phyloP scores from a whole-genome alignment of 64 coral and sea anemone genomes.

The Stichodactyla mertensii region DNA sequence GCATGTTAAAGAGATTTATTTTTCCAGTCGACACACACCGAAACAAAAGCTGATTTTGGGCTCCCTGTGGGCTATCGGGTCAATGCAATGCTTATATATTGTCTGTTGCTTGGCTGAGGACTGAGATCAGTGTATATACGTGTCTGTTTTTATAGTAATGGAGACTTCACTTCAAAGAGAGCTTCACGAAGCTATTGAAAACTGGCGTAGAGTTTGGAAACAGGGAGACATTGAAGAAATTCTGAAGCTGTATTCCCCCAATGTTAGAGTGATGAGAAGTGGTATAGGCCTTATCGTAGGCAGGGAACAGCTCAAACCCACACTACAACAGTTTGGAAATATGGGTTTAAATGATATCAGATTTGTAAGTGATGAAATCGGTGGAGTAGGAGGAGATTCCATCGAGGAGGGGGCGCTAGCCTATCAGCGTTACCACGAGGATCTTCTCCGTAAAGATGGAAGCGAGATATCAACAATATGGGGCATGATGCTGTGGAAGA shows the following conservation, averaged over 20 bases:
- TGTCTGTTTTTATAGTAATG: too few species aligned
- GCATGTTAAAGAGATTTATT: too few species aligned
- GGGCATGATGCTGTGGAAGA: conserved; percentile 28
- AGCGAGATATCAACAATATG: conserved; percentile 20
- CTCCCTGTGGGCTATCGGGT: too few species aligned
- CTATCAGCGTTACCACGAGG: conserved; percentile 25
- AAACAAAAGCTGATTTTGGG: too few species aligned
- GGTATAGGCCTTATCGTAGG: conserved; percentile 5
- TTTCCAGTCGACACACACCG: too few species aligned
- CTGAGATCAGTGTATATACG: too few species aligned
- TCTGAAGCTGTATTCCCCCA: conserved; percentile 3
- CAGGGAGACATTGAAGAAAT: conserved; percentile 3
- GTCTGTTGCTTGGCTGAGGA: too few species aligned
- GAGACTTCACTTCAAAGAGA: too few species aligned
- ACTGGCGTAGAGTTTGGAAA: too few species aligned
- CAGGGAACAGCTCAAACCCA: conserved; percentile 14
- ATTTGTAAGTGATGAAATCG: conserved; percentile 18
- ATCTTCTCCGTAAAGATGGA: conserved; percentile 15
- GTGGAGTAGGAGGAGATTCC: not conserved
- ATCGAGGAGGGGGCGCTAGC: not conserved
- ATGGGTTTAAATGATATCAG: conserved; percentile 19
- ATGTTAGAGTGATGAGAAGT: conserved; percentile 36
- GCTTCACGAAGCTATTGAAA: too few species aligned
- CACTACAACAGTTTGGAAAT: not conserved
- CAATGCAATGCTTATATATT: too few species aligned